Base-by-base conservation (phyloP, 2,113 vertebrate genomes). In the Dunckerocampus dactyliophorus region DNA sequence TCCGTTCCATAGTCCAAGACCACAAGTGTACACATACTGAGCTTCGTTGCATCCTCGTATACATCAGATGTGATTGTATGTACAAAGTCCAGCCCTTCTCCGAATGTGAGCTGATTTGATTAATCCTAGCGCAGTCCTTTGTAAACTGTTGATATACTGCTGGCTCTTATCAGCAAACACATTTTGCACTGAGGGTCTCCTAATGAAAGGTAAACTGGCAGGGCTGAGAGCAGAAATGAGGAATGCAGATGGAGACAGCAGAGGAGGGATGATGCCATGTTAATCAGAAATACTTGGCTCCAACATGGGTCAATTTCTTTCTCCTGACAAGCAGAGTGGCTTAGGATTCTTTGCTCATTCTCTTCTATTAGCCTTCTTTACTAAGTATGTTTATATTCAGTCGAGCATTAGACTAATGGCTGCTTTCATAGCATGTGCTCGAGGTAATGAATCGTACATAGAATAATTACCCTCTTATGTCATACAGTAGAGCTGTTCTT, bases 91-190 rank as follows among this genome's bases (percentile, higher is more conserved):
- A 43, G 63, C 43, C 48, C 57, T 70, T 71, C 76, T 69, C 76
- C 58, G 65, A 82, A 79, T 85, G 80, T 69, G 70, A 57, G 37
- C 56, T 77, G 67, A 83, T 86, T 83, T 85, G 75, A 87, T 85
- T 85, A 80, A 87, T 85, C 77, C 69, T 43, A 65, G 77, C 49
- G 31, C 69, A 63, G 8, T 71, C 56, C 72, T 82, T 83, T 80
- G 83, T 82, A 85, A 85, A 89, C 82, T 81, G 81, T 75, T 79
- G 76, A 88, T 82, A 85, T 85, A 85, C 65, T 56, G 21, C 63
- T 69, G 64, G 64, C 73, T 76, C 82, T 86, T 82, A 88, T 85
- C 83, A 85, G 85, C 82, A 79, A 84, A 84, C 79, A 80, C 68
- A 75, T 80, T 85, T 77, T 75, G 63, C 60, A 75, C 69, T 47